A percentile compares a stretch with the other conserved stretches of the same genome.
These are phyloP conservation scores for Brachionus angularis DNA, from an alignment of 1,140 invertebrate genomes.

Conservation along the genomic window DNA sequence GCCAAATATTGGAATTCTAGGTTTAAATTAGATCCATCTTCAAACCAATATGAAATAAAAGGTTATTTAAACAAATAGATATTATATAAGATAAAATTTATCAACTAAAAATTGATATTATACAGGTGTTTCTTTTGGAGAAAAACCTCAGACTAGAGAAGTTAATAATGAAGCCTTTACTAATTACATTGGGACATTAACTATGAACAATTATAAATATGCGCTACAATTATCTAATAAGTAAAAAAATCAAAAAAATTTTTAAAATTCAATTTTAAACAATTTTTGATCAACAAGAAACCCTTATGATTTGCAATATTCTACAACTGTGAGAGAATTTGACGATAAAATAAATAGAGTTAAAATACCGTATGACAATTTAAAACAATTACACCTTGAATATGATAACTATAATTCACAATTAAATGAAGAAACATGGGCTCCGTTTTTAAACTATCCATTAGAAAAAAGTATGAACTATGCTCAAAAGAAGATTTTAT, in stretches of 20 bases:
- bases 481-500: constrained; percentile 34
- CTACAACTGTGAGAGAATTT: background rate
- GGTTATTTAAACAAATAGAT: background rate
- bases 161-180: constrained; percentile 36
- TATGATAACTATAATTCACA: constrained; percentile 38
- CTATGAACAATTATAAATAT: constrained; percentile 34
- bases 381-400: constrained; percentile 31
- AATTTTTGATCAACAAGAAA: no score
- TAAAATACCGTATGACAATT: constrained; percentile 23
- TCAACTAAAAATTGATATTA: background rate
- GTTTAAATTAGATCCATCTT: background rate
- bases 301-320: constrained; percentile 24
- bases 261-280: background rate
- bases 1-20: constrained; percentile 33
- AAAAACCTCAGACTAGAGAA: constrained; percentile 15
- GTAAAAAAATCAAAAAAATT: no score
- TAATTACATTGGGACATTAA: constrained; percentile 2
- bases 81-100: no score
- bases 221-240: background rate
- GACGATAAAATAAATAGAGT: constrained; percentile 18
- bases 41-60: constrained; percentile 40
- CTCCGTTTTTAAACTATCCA: constrained; percentile 38
- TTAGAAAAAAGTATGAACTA: background rate
- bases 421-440: constrained; percentile 37
- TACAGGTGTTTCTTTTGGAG: constrained; percentile 35